These are phyloP conservation scores for Eidolon dupreanum DNA, from an alignment of 2,797 vertebrate species.

Conservation along the genomic window DNA sequence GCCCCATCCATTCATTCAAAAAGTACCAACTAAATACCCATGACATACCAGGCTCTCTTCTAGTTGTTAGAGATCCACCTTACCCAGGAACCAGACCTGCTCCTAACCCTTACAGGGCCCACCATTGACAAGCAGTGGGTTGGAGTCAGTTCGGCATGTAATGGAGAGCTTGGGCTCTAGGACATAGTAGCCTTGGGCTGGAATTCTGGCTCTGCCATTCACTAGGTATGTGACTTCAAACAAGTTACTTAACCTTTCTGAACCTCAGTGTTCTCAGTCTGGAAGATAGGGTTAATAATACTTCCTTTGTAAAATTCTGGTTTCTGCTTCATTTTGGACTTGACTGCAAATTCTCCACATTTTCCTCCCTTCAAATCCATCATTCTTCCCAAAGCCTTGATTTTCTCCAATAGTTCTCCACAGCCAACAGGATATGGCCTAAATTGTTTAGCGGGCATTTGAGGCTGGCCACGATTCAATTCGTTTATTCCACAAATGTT, in stretches of 20 bases:
- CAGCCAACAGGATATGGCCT: conserved; percentile 27
- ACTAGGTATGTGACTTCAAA: neutral
- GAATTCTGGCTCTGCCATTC: neutral
- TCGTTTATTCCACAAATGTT: conserved; percentile 44
- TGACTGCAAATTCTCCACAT: neutral
- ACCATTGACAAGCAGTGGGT: neutral
- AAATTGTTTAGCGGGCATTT: conserved; percentile 42
- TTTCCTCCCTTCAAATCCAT: neutral
- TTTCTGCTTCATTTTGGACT: conserved; percentile 32
- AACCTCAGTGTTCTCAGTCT: conserved; percentile 23
- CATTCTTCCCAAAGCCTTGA: neutral
- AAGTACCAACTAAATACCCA: neutral
- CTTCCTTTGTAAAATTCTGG: neutral
- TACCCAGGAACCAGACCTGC: neutral
- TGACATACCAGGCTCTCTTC: neutral
- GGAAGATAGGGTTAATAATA: neutral
- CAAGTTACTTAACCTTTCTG: neutral
- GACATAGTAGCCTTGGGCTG: neutral
- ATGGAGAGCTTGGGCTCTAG: neutral
- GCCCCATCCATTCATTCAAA: neutral
- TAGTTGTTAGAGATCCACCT: neutral
- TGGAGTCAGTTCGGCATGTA: neutral
- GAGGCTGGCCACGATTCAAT: conserved; percentile 1
- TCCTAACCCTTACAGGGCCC: neutral
- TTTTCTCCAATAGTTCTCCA: neutral